These are phyloP conservation scores for Apostichopus leukothele DNA, from an alignment of 53 echinoderm and acorn worm genomes.

Conservation along the genomic window DNA sequence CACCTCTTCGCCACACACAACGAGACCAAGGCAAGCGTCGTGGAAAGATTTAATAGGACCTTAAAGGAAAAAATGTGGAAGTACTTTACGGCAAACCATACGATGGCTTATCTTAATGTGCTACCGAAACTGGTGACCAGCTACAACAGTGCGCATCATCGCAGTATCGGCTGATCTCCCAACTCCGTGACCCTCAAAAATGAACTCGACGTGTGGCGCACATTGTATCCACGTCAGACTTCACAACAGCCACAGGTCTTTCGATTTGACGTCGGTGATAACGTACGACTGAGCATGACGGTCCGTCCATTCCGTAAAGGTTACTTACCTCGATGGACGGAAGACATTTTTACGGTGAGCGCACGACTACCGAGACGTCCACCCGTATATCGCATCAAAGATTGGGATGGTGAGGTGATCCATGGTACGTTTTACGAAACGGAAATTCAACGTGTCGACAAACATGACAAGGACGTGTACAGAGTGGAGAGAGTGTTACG, in stretches of 20 bases:
- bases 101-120: conserved; percentile 7
- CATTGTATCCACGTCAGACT: neutral
- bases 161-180: conserved; percentile 31
- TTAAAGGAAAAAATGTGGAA: conserved; percentile 1
- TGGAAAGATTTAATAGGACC: conserved; percentile 32
- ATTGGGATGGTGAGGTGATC: conserved; percentile 47
- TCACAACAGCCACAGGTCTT: neutral
- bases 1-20: conserved; percentile 53
- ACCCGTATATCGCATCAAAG: conserved; percentile 50
- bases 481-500: conserved; percentile 54
- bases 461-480: conserved; percentile 48
- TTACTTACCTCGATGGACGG: conserved; percentile 59
- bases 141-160: conserved; percentile 24
- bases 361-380: conserved; percentile 4
- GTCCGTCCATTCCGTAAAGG: conserved; percentile 28
- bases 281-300: conserved; percentile 50
- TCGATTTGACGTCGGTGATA: conserved; percentile 45
- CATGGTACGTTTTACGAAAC: neutral
- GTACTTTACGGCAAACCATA: conserved; percentile 40
- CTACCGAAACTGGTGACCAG: neutral
- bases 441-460: conserved; percentile 8
- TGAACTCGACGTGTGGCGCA: neutral
- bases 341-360: conserved; percentile 53
- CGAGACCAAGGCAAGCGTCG: conserved; percentile 26
- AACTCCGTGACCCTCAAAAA: neutral